phyloP scores from a whole-genome alignment of 2,113 vertebrate genomes.

The Aplodontia rufa region DNA sequence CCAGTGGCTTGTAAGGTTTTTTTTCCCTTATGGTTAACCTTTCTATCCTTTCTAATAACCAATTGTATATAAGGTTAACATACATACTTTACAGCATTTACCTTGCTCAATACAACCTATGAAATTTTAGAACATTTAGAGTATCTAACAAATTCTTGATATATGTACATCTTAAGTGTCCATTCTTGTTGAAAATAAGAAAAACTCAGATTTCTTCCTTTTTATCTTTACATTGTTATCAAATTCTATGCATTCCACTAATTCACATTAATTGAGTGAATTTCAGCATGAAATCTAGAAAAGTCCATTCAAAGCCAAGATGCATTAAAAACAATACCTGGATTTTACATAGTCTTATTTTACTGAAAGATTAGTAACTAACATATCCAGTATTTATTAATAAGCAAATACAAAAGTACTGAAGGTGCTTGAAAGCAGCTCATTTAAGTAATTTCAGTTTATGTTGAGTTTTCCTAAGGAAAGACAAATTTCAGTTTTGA shows the following conservation, averaged over 20 bases:
- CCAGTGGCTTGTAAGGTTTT: not conserved
- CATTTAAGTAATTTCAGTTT: not conserved
- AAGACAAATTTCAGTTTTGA: slow-evolving; percentile 1
- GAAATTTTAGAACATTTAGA: not conserved
- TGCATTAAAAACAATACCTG: slow-evolving; percentile 7
- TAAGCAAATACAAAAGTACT: not conserved
- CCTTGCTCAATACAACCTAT: not conserved
- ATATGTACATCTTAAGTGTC: not conserved
- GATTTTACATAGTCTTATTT: not conserved
- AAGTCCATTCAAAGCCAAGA: not conserved
- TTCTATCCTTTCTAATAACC: not conserved
- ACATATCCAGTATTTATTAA: not conserved
- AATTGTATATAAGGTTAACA: not conserved
- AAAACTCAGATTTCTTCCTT: not conserved
- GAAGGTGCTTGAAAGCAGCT: not conserved
- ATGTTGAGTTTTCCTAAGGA: not conserved
- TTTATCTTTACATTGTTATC: not conserved
- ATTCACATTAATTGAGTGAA: not conserved
- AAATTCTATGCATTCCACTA: slow-evolving; percentile 6
- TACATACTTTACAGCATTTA: not conserved
- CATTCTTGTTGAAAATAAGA: not conserved
- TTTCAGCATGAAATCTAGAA: not conserved
- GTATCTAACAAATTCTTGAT: not conserved
- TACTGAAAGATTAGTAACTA: not conserved
- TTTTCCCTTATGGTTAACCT: not conserved